Evolutionary conservation across 2,888 invertebrate genomes (phyloP).

Genomic region (Phengaris alcon): DNA sequence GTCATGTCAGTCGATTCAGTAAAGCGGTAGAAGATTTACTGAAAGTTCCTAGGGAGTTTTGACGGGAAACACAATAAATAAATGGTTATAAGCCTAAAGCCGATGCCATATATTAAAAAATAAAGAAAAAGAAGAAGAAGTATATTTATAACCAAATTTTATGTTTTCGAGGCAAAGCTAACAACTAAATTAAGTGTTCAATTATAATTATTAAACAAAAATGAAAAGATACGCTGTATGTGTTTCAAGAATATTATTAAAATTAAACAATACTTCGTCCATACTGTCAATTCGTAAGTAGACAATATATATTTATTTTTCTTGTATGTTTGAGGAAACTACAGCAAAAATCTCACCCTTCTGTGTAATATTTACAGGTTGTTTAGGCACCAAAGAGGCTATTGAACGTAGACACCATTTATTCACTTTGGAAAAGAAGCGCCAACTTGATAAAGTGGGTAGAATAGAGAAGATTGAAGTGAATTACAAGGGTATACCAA

Average conservation of each 20-base stretch:
- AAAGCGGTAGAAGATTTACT: too few species aligned
- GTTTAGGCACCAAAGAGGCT: constrained; percentile 72
- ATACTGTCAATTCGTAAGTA: constrained; percentile 46
- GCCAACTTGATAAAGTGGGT: constrained; percentile 86
- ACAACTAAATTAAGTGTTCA: neutral
- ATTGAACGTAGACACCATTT: constrained; percentile 82
- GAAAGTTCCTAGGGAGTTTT: too few species aligned
- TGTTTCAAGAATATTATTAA: constrained; percentile 49
- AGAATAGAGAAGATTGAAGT: constrained; percentile 95
- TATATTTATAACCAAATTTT: constrained; percentile 24
- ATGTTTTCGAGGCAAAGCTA: constrained; percentile 5
- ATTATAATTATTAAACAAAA: constrained; percentile 39
- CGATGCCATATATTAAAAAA: too few species aligned
- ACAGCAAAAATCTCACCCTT: neutral
- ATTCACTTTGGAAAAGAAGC: constrained; percentile 87
- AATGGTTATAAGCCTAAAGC: too few species aligned
- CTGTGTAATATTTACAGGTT: constrained; percentile 54
- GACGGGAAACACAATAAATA: too few species aligned
- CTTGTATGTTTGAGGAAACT: neutral
- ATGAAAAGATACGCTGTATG: constrained; percentile 57
- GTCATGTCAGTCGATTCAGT: too few species aligned
- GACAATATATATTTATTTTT: constrained; percentile 34
- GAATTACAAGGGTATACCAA: constrained; percentile 85
- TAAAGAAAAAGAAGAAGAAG: neutral
- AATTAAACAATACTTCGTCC: constrained; percentile 42